Evolutionary conservation across 1,140 invertebrate species (phyloP), one percentile per base, ranked within the genome.

Genomic region (Drosophila nigromelanica): DNA sequence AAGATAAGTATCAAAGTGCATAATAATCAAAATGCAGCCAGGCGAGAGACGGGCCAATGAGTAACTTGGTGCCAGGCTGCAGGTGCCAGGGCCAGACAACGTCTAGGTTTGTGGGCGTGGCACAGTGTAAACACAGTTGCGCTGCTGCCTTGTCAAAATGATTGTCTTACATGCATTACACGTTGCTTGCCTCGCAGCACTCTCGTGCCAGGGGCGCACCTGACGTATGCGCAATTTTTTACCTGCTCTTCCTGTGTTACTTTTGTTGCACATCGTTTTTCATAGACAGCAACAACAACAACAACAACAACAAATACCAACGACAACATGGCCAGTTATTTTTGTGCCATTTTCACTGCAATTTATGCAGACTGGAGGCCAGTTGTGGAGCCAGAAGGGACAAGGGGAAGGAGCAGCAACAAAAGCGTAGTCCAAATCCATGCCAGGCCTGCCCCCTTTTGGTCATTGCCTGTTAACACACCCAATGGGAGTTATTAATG

Each of bases 1-100:
- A 87, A 87, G 82, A 87, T 87, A 89, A 87, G 82, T 87, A 87
- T 87, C 83, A 87, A 89, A 87, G 82, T 87, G 82, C 82, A 87
- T 87, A 89, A 86, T 87, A 87, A 87, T 89, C 82, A 87, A 80
- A 78, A 89, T 68, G 72, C 82, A 89, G 72, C 72, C 83, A 89
- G 67, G 70, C 83, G 71, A 86, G 62, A 75, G 80, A 80, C 75
- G 62, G 80, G 63, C 70, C 79, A 83, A 83, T 83, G 80, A 76
- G 76, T 56, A 77, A 73, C 64, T 45, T 33, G 15, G 50, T 37
- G 52, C 24, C 60, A 37, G 60, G 47, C 10, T 21, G 24, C 14
- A 30, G 58, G 18, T 35, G 12, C 14, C 60, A n/a, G 68, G 43
- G 27, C 48, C 58, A 73, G 63, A 60, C 70, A 68, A 35, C 33